phyloP scores from a whole-genome alignment of 1,140 invertebrate genomes.

The Dysdera silvatica region DNA sequence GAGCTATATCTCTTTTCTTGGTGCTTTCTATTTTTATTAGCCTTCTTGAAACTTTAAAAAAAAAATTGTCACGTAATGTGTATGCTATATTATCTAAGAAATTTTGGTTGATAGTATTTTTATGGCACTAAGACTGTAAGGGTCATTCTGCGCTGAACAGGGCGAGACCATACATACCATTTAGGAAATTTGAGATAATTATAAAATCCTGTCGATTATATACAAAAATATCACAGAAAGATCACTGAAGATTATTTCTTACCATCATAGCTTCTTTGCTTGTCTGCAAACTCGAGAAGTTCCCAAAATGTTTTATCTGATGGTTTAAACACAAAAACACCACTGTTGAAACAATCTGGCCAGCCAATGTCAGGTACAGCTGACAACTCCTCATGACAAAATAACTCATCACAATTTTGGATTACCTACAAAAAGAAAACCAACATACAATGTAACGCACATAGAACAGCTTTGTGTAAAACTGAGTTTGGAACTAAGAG shows the following conservation, averaged over 20 bases:
- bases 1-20: too few species aligned
- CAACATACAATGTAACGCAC: neutral
- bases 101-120: too few species aligned
- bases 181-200: too few species aligned
- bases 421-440: conserved; percentile 49
- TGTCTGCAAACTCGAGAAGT: conserved; percentile 65
- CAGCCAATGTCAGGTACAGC: conserved; percentile 91
- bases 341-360: conserved; percentile 89
- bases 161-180: too few species aligned
- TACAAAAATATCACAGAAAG: neutral
- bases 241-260: neutral
- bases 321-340: conserved; percentile 86
- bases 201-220: too few species aligned
- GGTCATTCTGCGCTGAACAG: too few species aligned
- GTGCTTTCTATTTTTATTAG: too few species aligned
- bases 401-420: conserved; percentile 86
- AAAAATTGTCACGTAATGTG: too few species aligned
- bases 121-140: too few species aligned
- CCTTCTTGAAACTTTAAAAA: too few species aligned
- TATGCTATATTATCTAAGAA: too few species aligned
- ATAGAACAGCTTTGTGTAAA: conserved; percentile 4
- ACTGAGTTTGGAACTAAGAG: neutral
- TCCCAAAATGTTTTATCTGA: conserved; percentile 72
- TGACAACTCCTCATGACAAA: conserved; percentile 84
- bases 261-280: conserved; percentile 78